These are phyloP conservation scores for Steromphala cineraria DNA, from an alignment of 2,888 invertebrate species.

Conservation along the genomic window DNA sequence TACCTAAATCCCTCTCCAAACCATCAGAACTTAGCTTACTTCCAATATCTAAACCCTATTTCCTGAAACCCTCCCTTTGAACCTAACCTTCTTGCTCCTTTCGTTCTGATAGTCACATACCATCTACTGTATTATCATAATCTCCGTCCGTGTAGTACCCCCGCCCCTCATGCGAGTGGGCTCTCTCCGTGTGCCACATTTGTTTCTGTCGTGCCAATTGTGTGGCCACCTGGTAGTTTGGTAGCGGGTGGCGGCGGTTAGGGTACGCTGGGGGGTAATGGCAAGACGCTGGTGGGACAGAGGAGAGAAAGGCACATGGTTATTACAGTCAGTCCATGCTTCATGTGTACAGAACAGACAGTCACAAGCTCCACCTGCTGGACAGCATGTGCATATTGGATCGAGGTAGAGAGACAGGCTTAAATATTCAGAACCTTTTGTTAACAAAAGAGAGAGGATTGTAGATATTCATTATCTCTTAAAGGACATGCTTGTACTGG, in stretches of 20 bases:
- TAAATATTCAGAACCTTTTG: too few species aligned
- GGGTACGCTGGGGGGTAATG: slow-evolving; percentile 47
- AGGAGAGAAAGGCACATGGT: slow-evolving; percentile 1
- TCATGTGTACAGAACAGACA: neutral
- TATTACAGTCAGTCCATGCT: slow-evolving; percentile 10
- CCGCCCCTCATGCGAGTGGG: slow-evolving; percentile 18
- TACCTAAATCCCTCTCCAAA: too few species aligned
- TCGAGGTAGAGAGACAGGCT: too few species aligned
- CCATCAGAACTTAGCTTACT: too few species aligned
- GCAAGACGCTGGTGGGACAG: slow-evolving; percentile 54
- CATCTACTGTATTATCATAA: slow-evolving; percentile 24
- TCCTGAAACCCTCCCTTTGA: neutral
- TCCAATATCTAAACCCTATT: too few species aligned
- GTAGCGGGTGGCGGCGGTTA: slow-evolving; percentile 82
- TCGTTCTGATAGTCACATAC: neutral
- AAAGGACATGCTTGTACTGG: too few species aligned
- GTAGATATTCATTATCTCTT: too few species aligned
- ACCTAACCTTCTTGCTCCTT: neutral
- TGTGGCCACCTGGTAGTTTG: slow-evolving; percentile 88
- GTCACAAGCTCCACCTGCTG: too few species aligned
- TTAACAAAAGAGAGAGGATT: too few species aligned
- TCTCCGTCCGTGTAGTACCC: slow-evolving; percentile 22
- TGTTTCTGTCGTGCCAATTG: slow-evolving; percentile 83
- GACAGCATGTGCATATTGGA: too few species aligned
- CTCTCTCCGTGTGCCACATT: slow-evolving; percentile 81